Evolutionary conservation across 1,140 invertebrate species (phyloP).

Genomic region (Drosophila seguyi): DNA sequence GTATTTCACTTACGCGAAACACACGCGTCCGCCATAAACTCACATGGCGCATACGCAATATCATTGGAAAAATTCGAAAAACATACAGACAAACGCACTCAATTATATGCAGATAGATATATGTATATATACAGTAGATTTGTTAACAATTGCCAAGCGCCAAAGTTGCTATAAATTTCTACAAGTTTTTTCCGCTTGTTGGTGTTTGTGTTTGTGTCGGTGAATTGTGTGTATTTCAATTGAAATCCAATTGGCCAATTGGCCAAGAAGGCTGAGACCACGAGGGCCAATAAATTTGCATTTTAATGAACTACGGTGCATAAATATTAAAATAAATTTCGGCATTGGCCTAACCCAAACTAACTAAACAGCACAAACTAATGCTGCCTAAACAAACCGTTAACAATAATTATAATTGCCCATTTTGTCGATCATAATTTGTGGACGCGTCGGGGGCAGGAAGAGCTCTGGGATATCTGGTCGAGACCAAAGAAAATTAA

Average conservation of each 20-base stretch:
- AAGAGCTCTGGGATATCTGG: conserved; percentile 58
- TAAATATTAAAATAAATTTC: conserved; percentile 84
- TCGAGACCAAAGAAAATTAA: conserved; percentile 63
- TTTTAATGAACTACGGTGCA: conserved; percentile 79
- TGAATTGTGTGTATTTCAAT: conserved; percentile 42
- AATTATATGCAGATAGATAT: conserved; percentile 25
- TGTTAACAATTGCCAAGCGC: conserved; percentile 69
- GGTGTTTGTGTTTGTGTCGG: conserved; percentile 39
- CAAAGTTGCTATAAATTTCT: conserved; percentile 76
- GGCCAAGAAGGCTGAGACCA: conserved; percentile 53
- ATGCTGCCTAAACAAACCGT: conserved; percentile 76
- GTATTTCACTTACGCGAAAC: conserved; percentile 13
- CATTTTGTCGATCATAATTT: conserved; percentile 77
- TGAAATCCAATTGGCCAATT: conserved; percentile 50
- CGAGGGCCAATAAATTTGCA: conserved; percentile 65
- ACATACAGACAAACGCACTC: conserved; percentile 20
- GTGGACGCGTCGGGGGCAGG: conserved; percentile 62
- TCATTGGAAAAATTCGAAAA: conserved; percentile 36
- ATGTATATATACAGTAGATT: conserved; percentile 43
- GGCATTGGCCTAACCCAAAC: conserved; percentile 57
- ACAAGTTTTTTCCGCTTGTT: conserved; percentile 47
- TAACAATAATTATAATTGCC: conserved; percentile 83
- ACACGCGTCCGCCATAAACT: conserved; percentile 53
- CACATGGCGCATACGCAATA: conserved; percentile 74
- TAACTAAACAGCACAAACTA: conserved; percentile 72